Conservation (phyloP, 1,140 invertebrate species). For the Zophobas morio region DNA sequence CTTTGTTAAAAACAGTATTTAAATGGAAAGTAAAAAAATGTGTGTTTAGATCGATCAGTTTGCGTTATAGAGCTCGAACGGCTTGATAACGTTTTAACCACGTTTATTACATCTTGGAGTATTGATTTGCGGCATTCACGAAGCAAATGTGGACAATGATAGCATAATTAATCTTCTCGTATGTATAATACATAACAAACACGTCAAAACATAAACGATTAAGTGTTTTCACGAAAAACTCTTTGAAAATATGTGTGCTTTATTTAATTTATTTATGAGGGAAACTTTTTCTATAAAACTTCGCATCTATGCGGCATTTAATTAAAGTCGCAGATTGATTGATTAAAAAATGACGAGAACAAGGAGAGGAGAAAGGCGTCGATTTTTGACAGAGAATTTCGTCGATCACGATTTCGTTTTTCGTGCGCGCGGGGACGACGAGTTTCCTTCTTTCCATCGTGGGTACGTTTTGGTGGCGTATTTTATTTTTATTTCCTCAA, state of each 20-base stretch:
- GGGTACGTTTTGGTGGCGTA: neutral
- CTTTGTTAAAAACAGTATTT: no score
- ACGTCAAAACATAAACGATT: conserved; percentile 47
- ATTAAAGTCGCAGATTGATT: conserved; percentile 46
- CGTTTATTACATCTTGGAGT: conserved; percentile 24
- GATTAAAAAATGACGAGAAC: conserved; percentile 44
- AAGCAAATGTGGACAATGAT: conserved; percentile 43
- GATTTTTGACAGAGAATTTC: conserved; percentile 12
- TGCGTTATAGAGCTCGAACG: neutral
- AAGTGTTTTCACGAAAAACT: conserved; percentile 41
- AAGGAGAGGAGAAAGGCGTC: conserved; percentile 8
- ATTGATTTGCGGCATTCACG: conserved; percentile 39
- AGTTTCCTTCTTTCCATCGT: no score
- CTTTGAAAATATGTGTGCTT: conserved; percentile 44
- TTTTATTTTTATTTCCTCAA: conserved; percentile 38
- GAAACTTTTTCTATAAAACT: conserved; percentile 44
- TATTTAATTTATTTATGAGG: conserved; percentile 42
- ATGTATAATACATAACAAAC: conserved; percentile 46
- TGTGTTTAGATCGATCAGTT: neutral
- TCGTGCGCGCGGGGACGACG: no score
- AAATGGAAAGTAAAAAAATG: no score
- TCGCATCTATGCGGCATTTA: conserved; percentile 41
- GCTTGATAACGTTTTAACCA: conserved; percentile 3
- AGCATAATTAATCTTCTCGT: conserved; percentile 46
- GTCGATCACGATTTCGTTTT: neutral